Evolutionary conservation across 2,797 vertebrate genomes (phyloP), one percentile per base, ranked within the genome.

Genomic region (Aeoliscus strigatus): DNA sequence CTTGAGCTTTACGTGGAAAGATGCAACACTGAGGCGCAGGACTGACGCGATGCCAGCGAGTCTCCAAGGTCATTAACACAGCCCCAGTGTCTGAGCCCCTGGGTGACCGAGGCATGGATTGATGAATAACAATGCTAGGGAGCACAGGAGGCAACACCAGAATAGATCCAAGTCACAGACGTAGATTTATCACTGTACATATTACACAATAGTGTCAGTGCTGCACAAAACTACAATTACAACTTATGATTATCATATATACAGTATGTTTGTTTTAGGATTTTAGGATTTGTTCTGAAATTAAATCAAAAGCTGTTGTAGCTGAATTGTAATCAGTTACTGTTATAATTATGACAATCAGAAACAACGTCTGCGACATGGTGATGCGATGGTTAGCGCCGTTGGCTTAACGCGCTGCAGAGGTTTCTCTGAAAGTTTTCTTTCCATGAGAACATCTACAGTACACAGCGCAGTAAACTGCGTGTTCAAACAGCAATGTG

Each of bases 41-140:
- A 73, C 70, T 82, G 75, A 79, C 70, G 59, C 26, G 34, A 54
- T 72, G 61, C 60, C 64, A 53, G 67, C 21, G 34, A 67, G 74
- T 77, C 79, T 75, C 79, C 65, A 74, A 81, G 82, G 85, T 83
- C 83, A 74, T 83, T 83, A 78, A 71, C 49, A 70, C 66, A 57
- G 70, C 75, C 78, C 70, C 60, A 30, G 60, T 33, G 46, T 73
- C 75, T 59, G 35, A 50, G 57, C 41, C 74, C 57, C 44, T 44
- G 79, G 78, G 84, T n/a, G n/a, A 76, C 68, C 52, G 35, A 72
- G 69, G 66, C 66, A 71, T 69, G 70, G 70, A 78, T 77, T 86
- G 84, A 87, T 85, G 84, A 81, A 87, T 86, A 77, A 70, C 74
- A 17, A 50, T 43, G 63, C 58, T 52, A 13, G 33, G 47, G 45